phyloP scores from a whole-genome alignment of 2,113 vertebrate genomes.

The Mustela lutreola region DNA sequence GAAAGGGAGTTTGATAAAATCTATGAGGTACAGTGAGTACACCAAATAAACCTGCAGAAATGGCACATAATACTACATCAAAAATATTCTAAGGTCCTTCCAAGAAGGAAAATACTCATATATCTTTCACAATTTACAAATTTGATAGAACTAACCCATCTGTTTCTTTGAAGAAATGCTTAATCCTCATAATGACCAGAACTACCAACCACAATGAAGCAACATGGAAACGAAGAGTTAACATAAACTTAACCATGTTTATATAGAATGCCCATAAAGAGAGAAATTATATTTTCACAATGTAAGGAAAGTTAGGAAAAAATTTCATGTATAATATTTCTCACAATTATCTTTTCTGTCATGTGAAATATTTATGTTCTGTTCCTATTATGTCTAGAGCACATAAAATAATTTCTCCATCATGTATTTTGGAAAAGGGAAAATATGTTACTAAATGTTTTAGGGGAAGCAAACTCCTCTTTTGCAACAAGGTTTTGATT shows the following conservation, averaged over 20 bases:
- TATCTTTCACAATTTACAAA: conserved; percentile 52
- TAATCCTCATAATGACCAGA: conserved; percentile 67
- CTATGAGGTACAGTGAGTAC: background rate
- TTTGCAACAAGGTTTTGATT: conserved; percentile 68
- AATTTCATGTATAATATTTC: conserved; percentile 5
- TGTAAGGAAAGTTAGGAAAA: conserved; percentile 51
- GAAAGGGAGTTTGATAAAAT: background rate
- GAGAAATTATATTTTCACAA: conserved; percentile 61
- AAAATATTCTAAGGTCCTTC: conserved; percentile 1
- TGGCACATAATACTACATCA: background rate
- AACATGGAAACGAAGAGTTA: conserved; percentile 63
- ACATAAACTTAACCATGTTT: conserved; percentile 71
- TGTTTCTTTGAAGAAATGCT: conserved; percentile 73
- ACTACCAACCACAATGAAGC: conserved; percentile 69
- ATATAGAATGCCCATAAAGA: conserved; percentile 56
- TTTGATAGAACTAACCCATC: conserved; percentile 51
- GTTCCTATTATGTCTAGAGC: conserved; percentile 47
- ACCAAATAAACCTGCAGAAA: conserved; percentile 23
- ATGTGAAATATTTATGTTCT: conserved; percentile 64
- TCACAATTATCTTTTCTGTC: conserved; percentile 50
- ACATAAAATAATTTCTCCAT: conserved; percentile 23
- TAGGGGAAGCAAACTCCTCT: conserved; percentile 50
- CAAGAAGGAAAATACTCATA: background rate
- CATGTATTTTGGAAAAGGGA: conserved; percentile 49
- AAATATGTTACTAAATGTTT: conserved; percentile 32